phyloP scores from a whole-genome alignment of 2,113 vertebrate genomes.

The Oreamnos americanus region DNA sequence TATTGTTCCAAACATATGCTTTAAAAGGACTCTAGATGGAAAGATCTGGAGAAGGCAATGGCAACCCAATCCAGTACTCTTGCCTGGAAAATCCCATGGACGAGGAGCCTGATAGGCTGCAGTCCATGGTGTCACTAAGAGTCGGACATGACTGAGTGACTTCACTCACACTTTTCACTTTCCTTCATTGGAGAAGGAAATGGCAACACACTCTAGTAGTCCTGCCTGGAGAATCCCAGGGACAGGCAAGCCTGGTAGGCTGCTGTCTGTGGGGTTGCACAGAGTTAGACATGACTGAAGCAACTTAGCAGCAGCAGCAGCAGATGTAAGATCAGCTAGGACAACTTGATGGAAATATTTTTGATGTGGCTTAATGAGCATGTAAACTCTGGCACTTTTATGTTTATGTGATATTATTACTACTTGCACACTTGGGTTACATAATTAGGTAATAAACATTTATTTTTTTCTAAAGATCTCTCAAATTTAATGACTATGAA shows the following conservation, averaged over 20 bases:
- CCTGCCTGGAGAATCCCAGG: background rate
- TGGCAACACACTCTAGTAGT: background rate
- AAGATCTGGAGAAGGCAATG: background rate
- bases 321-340: background rate
- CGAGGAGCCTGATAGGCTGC: background rate
- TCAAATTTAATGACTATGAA: background rate
- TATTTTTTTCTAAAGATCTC: background rate
- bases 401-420: background rate
- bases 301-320: background rate
- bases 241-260: accelerated
- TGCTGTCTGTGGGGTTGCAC: background rate
- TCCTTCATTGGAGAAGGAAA: background rate
- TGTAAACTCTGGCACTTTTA: background rate
- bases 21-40: background rate
- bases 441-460: background rate
- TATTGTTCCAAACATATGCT: background rate
- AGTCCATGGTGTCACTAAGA: background rate
- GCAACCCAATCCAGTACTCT: background rate
- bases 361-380: background rate
- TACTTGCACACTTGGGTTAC: background rate
- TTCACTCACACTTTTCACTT: background rate
- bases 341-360: background rate
- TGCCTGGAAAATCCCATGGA: background rate
- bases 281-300: background rate
- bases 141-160: background rate